Base-by-base conservation (phyloP, 2,888 invertebrate species). In the Eumacrocentrus americanus region DNA sequence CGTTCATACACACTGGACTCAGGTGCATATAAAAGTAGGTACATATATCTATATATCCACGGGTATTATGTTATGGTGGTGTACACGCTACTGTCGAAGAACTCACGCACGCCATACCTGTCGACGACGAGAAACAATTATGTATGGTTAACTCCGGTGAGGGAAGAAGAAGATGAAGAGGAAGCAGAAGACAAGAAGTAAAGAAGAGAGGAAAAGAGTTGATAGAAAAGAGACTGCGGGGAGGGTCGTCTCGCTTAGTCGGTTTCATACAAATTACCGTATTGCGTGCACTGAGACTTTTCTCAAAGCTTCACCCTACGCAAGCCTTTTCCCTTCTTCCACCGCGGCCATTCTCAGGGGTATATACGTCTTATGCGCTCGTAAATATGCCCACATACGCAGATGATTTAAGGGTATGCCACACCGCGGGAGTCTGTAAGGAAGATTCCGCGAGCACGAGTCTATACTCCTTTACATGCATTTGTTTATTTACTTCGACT, bases 181-280 rank as follows among this genome's bases (percentile, higher is more conserved):
- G 50, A 53, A n/a, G n/a, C 20, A 44, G 37, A 53, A 38, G 51
- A 54, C 37, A 20, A 59, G 23, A 46, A 50, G n/a, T 22, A 38
- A 58, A 55, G 58, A 47, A 38, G 44, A 47, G 44, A 18, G 29
- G 42, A 18, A 58, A 55, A 54, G 7, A 52, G 14, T 14, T n/a
- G 52, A 53, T 55, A 44, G 48, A 52, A 62, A 34, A 34, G 51
- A 62, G 55, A 59, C 58, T 61, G 60, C 60, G 63, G 64, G 60
- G n/a, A n/a, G n/a, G n/a, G n/a, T n/a, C n/a, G n/a, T n/a, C n/a
- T n/a, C 65, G 67, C 66, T 66, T 66, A 70, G 65, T 63, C 67
- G 66, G n/a, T 40, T 12, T 66, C 61, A 70, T 71, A 73, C 70
- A 73, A 73, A 73, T 73, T 68, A 68, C 68, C 62, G 65, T 66